Conservation (phyloP, 1,140 invertebrate species). For the Lordiphosa clarofinis region DNA sequence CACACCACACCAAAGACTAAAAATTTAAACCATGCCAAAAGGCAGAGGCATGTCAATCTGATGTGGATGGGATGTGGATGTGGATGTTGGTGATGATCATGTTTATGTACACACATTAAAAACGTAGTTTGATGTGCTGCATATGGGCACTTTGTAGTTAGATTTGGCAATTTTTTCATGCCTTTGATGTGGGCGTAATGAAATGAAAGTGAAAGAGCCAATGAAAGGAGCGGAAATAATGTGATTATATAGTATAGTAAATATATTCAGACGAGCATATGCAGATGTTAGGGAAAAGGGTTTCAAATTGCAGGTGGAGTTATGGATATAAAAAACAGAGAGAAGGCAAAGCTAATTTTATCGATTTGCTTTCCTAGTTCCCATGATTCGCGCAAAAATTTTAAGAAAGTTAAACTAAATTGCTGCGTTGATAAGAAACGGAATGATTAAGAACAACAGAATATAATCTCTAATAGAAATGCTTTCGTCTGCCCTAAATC, state of each 20-base stretch:
- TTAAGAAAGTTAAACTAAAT: too few species aligned
- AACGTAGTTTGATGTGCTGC: slow-evolving; percentile 16
- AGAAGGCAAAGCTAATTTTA: too few species aligned
- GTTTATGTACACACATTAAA: slow-evolving; percentile 14
- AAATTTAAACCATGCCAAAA: slow-evolving; percentile 49
- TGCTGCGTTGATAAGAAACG: too few species aligned
- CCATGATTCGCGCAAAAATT: too few species aligned
- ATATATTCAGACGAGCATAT: too few species aligned
- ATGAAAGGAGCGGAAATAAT: slow-evolving; percentile 6
- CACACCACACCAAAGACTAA: slow-evolving; percentile 44
- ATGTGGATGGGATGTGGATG: slow-evolving; percentile 15
- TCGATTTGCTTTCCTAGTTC: too few species aligned
- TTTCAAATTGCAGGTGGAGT: too few species aligned
- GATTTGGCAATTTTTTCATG: slow-evolving; percentile 12
- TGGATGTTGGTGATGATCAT: slow-evolving; percentile 9
- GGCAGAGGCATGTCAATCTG: slow-evolving; percentile 46
- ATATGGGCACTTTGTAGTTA: slow-evolving; percentile 41
- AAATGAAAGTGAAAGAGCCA: slow-evolving; percentile 49
- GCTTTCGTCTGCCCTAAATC: too few species aligned
- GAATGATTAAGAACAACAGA: too few species aligned
- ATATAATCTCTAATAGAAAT: too few species aligned
- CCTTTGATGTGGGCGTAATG: slow-evolving; percentile 26
- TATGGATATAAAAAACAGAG: too few species aligned
- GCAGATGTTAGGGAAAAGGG: too few species aligned
- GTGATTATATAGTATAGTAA: not conserved